Evolutionary conservation across 92 coral and sea anemone genomes (phyloP), one percentile per base, ranked within the genome.

Genomic region (Zoanthus sansibaricus): DNA sequence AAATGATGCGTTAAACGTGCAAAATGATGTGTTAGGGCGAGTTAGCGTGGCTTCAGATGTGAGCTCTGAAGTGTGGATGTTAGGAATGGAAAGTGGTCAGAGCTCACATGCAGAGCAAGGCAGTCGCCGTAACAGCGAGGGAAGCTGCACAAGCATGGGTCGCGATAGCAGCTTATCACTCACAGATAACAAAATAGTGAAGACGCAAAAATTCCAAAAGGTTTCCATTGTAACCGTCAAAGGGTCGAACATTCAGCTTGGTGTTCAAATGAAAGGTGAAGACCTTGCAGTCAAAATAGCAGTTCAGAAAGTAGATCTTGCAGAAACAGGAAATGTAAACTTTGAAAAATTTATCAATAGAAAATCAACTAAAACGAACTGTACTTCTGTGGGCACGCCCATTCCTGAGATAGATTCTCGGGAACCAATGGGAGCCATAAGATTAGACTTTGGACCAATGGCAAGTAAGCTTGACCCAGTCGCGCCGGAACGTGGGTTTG

Each of bases 401-500:
- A 83, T 92, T 49, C 88, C 87, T 16, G 88, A 91, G 16, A 21
- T 75, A 16, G 76, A 85, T 6, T 82, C 93, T 51, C 75, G 76
- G 9, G 72, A 84, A 13, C 94, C 94, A 58, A 93, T 94, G 79
- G 87, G 77, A 82, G 77, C 87, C 64, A 83, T 95, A 16, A 91
- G 99, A 33, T 91, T 90, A 9, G 97, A 93, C 75, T 89, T 93
- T 82, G 99, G 99, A 58, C 98, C 99, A 49, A 93, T 89, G 72
- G 95, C 98, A 31, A 94, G 96, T 71, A 78, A 91, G 12, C 74
- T 82, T 54, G 93, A 93, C 49, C 90, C 90, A 20, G 93, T 95
- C 31, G 95, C 99, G 2, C 97, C 89, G 5, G 99, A 97, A 79
- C 88, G 96, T 9, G 99, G 99, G 17, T 94, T 97, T 45, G 95